A percentile compares a stretch with the other conserved stretches of the same genome.
Conservation (phyloP, 2,797 vertebrate species). For the Gymnothorax javanicus region DNA sequence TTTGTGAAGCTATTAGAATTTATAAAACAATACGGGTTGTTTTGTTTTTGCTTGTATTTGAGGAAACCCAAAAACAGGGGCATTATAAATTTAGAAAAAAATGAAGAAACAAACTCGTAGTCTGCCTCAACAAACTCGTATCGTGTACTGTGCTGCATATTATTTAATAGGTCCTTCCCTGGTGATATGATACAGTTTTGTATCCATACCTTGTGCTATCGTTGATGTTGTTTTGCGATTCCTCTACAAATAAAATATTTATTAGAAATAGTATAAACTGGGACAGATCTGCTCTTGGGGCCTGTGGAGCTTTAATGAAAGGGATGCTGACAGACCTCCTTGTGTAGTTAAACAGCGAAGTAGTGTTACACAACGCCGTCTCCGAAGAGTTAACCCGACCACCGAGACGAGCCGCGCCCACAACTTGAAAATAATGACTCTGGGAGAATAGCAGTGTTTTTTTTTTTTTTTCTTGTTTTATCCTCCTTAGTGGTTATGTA, state of each 20-base stretch:
- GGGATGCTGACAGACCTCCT: neutral
- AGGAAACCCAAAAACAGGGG: conserved; percentile 10
- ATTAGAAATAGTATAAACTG: neutral
- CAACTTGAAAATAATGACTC: conserved; percentile 21
- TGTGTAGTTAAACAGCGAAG: neutral
- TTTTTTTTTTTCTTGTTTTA: conserved; percentile 32
- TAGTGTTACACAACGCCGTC: conserved; percentile 4
- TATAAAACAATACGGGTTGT: neutral
- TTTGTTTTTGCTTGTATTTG: neutral
- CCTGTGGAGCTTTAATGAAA: neutral
- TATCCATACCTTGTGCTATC: neutral
- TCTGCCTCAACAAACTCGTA: neutral
- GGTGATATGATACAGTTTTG: conserved; percentile 12
- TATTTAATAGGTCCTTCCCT: neutral
- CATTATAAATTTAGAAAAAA: neutral
- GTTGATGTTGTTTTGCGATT: conserved; percentile 3
- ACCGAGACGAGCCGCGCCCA: neutral
- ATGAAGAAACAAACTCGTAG: neutral
- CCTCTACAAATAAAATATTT: neutral
- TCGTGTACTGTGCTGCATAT: neutral
- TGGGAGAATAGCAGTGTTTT: conserved; percentile 20
- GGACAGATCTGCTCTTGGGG: neutral
- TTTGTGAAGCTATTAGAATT: conserved; percentile 17
- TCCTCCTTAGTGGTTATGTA: conserved; percentile 43
- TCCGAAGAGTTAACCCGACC: neutral